Conservation (phyloP, 2,113 vertebrate species). For the Turnix velox region DNA sequence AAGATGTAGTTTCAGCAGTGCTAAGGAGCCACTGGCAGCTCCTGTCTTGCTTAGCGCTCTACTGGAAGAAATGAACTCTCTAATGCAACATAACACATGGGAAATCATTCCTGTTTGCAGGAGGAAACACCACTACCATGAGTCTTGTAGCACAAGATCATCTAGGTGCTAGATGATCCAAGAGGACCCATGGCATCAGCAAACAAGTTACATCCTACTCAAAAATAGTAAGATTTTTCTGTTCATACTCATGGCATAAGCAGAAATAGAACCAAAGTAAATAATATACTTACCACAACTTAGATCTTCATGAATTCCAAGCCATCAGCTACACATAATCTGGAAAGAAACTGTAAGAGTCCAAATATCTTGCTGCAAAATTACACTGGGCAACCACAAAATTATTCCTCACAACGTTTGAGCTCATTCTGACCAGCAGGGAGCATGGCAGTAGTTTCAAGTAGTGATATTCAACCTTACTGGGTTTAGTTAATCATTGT, state of each 20-base stretch:
- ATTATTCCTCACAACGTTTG: not conserved
- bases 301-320: not conserved
- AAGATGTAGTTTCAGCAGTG: not conserved
- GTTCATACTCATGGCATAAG: not conserved
- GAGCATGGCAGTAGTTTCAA: not conserved
- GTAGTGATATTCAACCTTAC: not conserved
- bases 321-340: not conserved
- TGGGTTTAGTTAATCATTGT: not conserved
- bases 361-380: not conserved
- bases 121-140: not conserved
- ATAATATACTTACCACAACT: not conserved
- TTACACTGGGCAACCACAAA: not conserved
- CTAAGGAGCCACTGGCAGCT: not conserved
- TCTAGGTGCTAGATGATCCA: rapidly evolving
- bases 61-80: not conserved
- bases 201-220: not conserved
- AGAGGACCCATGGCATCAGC: not conserved
- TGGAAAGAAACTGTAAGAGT: not conserved
- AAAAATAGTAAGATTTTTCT: not conserved
- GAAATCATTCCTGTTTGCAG: not conserved
- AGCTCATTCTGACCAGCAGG: not conserved
- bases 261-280: not conserved
- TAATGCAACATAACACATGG: rapidly evolving
- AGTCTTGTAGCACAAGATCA: not conserved
- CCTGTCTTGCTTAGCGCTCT: not conserved